Conservation (phyloP, 1,140 invertebrate genomes). For the Drosophila ogumai region DNA sequence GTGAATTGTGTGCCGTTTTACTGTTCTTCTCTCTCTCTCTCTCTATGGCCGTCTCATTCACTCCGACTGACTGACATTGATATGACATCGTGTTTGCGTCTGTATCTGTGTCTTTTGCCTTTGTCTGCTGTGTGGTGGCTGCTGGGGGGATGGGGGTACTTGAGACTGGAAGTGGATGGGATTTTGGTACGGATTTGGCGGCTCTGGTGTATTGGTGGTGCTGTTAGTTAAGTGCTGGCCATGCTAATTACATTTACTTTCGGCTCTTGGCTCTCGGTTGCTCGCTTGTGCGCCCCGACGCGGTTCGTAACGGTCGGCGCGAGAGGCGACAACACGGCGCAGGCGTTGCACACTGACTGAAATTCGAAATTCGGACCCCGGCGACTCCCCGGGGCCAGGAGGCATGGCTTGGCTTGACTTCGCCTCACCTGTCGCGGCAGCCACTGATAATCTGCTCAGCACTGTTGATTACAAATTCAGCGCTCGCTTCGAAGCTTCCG, state of each 20-base stretch:
- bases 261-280: constrained; percentile 14
- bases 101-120: constrained; percentile 13
- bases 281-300: constrained; percentile 16
- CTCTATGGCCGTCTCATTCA: constrained; percentile 27
- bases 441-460: constrained; percentile 39
- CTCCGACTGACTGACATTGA: constrained; percentile 23
- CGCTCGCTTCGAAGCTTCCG: constrained; percentile 16
- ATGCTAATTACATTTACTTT: constrained; percentile 44
- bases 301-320: constrained; percentile 23
- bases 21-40: constrained; percentile 21
- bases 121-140: background rate
- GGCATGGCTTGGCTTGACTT: constrained; percentile 11
- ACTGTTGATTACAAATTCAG: constrained; percentile 35
- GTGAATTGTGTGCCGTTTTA: constrained; percentile 48
- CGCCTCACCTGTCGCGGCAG: constrained; percentile 22
- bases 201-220: constrained; percentile 15
- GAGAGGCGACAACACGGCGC: constrained; percentile 46
- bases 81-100: constrained; percentile 13
- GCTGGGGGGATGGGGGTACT: background rate
- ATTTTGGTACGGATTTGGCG: constrained; percentile 13
- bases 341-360: constrained; percentile 52
- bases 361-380: constrained; percentile 28
- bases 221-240: constrained; percentile 27
- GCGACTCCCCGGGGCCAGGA: constrained; percentile 22
- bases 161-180: constrained; percentile 9